Evolutionary conservation across 2,888 invertebrate species (phyloP), one percentile per base, ranked within the genome.

Genomic region (Polymixis lichenea): DNA sequence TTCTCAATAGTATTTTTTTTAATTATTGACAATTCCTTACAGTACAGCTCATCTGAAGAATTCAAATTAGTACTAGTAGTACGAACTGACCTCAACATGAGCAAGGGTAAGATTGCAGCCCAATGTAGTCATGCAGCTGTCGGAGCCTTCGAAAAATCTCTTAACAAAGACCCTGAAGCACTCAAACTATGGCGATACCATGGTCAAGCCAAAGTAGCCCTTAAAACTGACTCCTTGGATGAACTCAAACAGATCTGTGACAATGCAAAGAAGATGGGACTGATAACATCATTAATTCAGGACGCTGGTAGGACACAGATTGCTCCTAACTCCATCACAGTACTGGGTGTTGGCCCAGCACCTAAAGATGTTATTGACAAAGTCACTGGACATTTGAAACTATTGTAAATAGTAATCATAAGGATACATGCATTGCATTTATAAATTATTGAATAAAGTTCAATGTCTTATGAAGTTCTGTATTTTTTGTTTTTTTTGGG

Each of bases 271-370:
- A 95, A 97, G 51, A 92, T 97, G 78, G 98, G 98, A 51, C 95
- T 99, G 0, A 95, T 98, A 56, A 97, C 98, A 19, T 98, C 98
- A 80, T 92, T 98, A 49, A 98, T 99, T 80, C 97, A 97, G 83
- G 99, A 99, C 95, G 99, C 99, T 8, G 99, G 99, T 3, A 97
- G 98, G 86, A 99, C 99, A 11, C 99, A 99, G 95, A 98, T 99
- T 82, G 98, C 98, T 66, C 97, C 98, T 1, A 99, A 99, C 84
- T 98, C 98, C 17, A 97, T 97, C 89, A 99, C 99, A 76, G 99
- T 99, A 2, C 96, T 99, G 75, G 99, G 98, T 1, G 97, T 99
- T 72, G 99, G 99, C n/a, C 99, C 99, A 67, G 99, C 98, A 7
- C 98, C 98, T 60, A 97, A 97, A 86, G 97, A 97, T 87, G 92